Percentiles rank a stretch among this genome's conserved stretches.
phyloP scores from a whole-genome alignment of 2,113 vertebrate genomes.

The Corythornis cristatus region DNA sequence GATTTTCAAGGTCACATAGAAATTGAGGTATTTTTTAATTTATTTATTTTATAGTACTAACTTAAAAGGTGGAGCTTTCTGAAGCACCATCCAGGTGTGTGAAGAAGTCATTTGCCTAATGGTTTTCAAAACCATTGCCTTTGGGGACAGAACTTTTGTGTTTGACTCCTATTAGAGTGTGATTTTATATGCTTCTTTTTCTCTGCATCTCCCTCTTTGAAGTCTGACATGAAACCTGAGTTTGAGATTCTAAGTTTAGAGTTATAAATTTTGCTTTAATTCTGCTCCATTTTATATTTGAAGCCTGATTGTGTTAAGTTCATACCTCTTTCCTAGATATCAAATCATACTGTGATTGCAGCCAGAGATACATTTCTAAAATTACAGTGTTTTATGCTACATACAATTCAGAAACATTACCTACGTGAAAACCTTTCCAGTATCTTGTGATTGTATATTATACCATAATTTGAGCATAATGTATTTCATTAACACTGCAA shows the following conservation, averaged over 20 bases:
- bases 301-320: background rate
- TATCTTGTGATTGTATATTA: background rate
- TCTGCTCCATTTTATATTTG: background rate
- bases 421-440: background rate
- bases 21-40: background rate
- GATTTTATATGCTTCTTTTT: background rate
- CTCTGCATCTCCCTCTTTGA: background rate
- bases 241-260: background rate
- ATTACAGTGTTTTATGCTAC: background rate
- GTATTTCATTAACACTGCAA: background rate
- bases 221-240: background rate
- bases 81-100: background rate
- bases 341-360: background rate
- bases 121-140: background rate
- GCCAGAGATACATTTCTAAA: background rate
- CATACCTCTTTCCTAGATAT: background rate
- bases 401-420: background rate
- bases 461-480: background rate
- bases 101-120: background rate
- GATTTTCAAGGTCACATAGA: background rate
- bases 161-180: background rate
- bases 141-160: background rate
- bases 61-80: background rate
- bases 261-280: background rate
- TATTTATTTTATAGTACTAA: background rate